Evolutionary conservation across 2,888 invertebrate species (phyloP).

Genomic region (Lottia gigantea): DNA sequence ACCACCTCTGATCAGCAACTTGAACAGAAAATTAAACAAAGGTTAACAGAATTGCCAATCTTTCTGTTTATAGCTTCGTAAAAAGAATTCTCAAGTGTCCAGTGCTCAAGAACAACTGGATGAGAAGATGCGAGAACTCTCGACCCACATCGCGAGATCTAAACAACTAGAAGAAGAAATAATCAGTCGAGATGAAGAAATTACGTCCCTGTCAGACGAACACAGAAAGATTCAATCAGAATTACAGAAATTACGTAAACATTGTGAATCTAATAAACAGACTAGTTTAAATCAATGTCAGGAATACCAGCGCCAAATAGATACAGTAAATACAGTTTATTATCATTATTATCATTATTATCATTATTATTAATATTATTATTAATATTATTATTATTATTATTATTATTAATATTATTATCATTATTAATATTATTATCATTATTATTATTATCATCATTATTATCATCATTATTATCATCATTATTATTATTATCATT

Average conservation of each 20-base stretch:
- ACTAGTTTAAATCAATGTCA: conserved; percentile 51
- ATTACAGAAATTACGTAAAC: conserved; percentile 37
- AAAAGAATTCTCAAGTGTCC: conserved; percentile 47
- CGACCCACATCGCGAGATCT: conserved; percentile 41
- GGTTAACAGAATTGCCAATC: too few relatives aligned
- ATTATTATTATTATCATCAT: too few relatives aligned
- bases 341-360: conserved; percentile 12
- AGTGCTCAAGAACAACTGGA: conserved; percentile 51
- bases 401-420: too few relatives aligned
- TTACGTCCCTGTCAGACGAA: conserved; percentile 35
- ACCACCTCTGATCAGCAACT: too few relatives aligned
- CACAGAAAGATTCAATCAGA: conserved; percentile 39
- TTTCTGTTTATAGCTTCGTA: conserved; percentile 42
- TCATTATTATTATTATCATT: too few relatives aligned
- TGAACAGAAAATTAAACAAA: too few relatives aligned
- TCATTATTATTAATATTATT: not conserved
- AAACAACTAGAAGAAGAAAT: conserved; percentile 51
- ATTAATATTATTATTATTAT: too few relatives aligned
- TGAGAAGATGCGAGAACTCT: conserved; percentile 49
- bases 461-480: too few relatives aligned
- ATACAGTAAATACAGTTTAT: conserved; percentile 42
- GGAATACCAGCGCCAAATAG: conserved; percentile 57
- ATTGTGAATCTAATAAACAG: conserved; percentile 39
- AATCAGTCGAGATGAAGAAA: conserved; percentile 41
- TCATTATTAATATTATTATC: too few relatives aligned